Percentiles rank a stretch among this genome's conserved stretches.
These are phyloP conservation scores for Tetraneura akinire DNA, from an alignment of 1,140 invertebrate species.

Conservation along the genomic window DNA sequence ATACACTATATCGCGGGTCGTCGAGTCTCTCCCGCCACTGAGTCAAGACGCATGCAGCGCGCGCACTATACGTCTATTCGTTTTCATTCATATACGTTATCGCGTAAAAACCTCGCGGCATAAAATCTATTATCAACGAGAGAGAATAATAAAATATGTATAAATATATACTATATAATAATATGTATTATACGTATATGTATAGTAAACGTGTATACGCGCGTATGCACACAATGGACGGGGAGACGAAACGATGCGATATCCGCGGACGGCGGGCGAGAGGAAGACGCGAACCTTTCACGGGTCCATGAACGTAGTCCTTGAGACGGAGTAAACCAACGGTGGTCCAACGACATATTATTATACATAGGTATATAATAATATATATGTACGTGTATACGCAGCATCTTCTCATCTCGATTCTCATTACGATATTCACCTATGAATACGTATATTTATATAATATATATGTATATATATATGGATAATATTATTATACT, in stretches of 20 bases:
- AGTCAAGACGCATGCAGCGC: neutral
- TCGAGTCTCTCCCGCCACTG: neutral
- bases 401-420: conserved; percentile 13
- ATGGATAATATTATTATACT: neutral
- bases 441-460: neutral
- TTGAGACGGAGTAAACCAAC: conserved; percentile 46
- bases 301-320: conserved; percentile 39
- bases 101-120: conserved; percentile 25
- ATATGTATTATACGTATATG: neutral
- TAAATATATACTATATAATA: neutral
- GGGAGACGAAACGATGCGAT: neutral
- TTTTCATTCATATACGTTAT: conserved; percentile 40
- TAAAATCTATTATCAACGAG: conserved; percentile 38
- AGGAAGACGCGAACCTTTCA: conserved; percentile 28
- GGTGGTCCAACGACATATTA: no score
- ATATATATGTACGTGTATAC: no score
- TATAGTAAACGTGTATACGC: neutral
- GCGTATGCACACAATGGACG: neutral
- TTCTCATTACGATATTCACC: conserved; percentile 29
- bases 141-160: neutral
- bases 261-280: neutral
- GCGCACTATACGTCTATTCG: neutral
- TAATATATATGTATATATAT: neutral
- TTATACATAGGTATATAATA: no score
- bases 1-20: neutral